These are phyloP conservation scores for Mobula birostris DNA, from an alignment of 2,113 vertebrate species.

Conservation along the genomic window DNA sequence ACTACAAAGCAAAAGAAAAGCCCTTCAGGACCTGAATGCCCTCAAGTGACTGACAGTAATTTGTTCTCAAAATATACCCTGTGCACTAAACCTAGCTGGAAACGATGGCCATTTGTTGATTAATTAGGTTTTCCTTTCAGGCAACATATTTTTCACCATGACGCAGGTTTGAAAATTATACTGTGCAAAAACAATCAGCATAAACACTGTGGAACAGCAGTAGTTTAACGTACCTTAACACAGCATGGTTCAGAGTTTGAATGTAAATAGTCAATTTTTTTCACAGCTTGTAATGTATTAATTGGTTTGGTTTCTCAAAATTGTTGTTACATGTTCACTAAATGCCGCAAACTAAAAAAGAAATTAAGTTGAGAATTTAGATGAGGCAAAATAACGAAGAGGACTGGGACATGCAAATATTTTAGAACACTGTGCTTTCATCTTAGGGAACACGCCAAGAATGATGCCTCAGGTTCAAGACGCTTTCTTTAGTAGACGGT, in stretches of 20 bases:
- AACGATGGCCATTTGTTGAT: conserved; percentile 3
- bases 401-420: conserved; percentile 23
- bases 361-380: not conserved
- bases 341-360: not conserved
- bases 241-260: conserved; percentile 34
- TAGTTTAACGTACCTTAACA: conserved; percentile 21
- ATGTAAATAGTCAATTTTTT: conserved; percentile 38
- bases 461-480: not conserved
- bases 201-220: conserved; percentile 33
- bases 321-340: conserved; percentile 34
- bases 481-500: not conserved
- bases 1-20: not conserved
- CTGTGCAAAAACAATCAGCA: conserved; percentile 34
- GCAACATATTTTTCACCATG: conserved; percentile 26
- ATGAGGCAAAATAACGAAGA: conserved; percentile 11
- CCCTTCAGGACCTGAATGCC: not conserved
- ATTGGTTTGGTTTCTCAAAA: conserved; percentile 35
- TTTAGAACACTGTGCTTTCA: not conserved
- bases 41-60: not conserved
- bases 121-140: conserved; percentile 26
- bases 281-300: conserved; percentile 37
- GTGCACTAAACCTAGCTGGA: not conserved
- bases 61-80: not conserved
- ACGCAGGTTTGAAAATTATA: conserved; percentile 35
- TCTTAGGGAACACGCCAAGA: not conserved